Percentiles rank a stretch among this genome's conserved stretches.
phyloP scores from a whole-genome alignment of 2,888 invertebrate species.

The Polydesmus complanatus region DNA sequence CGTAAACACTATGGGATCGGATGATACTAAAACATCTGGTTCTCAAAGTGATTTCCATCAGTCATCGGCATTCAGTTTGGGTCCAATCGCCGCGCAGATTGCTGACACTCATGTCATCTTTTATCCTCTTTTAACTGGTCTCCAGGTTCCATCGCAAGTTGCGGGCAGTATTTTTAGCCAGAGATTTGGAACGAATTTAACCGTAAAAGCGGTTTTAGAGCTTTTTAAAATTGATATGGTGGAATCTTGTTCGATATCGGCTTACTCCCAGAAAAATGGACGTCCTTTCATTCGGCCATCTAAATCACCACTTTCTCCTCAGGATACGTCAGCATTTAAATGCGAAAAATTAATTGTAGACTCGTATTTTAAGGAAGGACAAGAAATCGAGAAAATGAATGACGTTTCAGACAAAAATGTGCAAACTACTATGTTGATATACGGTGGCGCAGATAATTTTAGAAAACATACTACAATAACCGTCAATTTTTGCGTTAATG shows the following conservation, averaged over 20 bases:
- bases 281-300: slow-evolving; percentile 34
- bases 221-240: slow-evolving; percentile 85
- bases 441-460: slow-evolving; percentile 18
- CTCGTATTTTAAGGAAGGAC: slow-evolving; percentile 74
- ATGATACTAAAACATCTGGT: slow-evolving; percentile 10
- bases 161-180: slow-evolving; percentile 40
- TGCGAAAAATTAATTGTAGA: slow-evolving; percentile 84
- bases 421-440: slow-evolving; percentile 46
- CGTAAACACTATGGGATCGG: slow-evolving; percentile 9
- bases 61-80: slow-evolving; percentile 22
- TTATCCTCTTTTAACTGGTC: slow-evolving; percentile 72
- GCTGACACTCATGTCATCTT: slow-evolving; percentile 88
- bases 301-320: slow-evolving; percentile 29
- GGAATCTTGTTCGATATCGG: slow-evolving; percentile 47
- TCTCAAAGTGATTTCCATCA: slow-evolving; percentile 5
- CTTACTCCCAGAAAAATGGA: slow-evolving; percentile 34
- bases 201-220: slow-evolving; percentile 55
- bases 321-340: slow-evolving; percentile 72
- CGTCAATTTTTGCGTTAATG: slow-evolving; percentile 74
- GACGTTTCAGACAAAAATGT: slow-evolving; percentile 45
- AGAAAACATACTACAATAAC: slow-evolving; percentile 60
- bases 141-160: slow-evolving; percentile 81
- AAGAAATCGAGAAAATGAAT: slow-evolving; percentile 49
- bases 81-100: slow-evolving; percentile 35
- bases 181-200: slow-evolving; percentile 66